These are phyloP conservation scores for Allophyes oxyacanthae DNA, from an alignment of 2,888 invertebrate species.

Conservation along the genomic window DNA sequence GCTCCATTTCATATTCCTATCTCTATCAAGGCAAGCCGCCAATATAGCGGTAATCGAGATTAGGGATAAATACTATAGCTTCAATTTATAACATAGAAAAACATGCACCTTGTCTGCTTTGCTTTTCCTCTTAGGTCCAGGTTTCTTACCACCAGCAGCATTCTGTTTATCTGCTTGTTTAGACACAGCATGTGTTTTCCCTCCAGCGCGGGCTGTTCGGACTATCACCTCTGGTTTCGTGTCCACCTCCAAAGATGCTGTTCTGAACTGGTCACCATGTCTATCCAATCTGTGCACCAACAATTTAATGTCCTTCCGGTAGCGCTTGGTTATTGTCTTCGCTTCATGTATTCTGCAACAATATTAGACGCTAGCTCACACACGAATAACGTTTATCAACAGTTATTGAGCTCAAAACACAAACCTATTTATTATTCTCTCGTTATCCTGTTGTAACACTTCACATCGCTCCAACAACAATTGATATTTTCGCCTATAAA, in stretches of 20 bases:
- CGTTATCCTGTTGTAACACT: constrained; percentile 93
- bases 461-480: constrained; percentile 93
- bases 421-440: constrained; percentile 91
- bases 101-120: constrained; percentile 88
- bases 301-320: constrained; percentile 92
- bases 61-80: too few species aligned
- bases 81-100: too few species aligned
- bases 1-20: too few species aligned
- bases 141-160: constrained; percentile 73
- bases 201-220: constrained; percentile 64
- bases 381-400: constrained; percentile 47
- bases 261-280: constrained; percentile 92
- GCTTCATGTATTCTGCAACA: constrained; percentile 91
- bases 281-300: constrained; percentile 91
- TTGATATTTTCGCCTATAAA: constrained; percentile 93
- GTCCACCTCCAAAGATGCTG: constrained; percentile 89
- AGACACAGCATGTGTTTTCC: constrained; percentile 67
- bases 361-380: constrained; percentile 52
- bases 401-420: constrained; percentile 61
- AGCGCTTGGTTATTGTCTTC: constrained; percentile 91
- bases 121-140: constrained; percentile 89
- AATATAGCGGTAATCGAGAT: too few species aligned
- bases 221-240: constrained; percentile 75
- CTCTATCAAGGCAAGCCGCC: too few species aligned
- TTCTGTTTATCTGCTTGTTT: constrained; percentile 79